phyloP scores from a whole-genome alignment of 2,113 vertebrate species.

The Picathartes gymnocephalus region DNA sequence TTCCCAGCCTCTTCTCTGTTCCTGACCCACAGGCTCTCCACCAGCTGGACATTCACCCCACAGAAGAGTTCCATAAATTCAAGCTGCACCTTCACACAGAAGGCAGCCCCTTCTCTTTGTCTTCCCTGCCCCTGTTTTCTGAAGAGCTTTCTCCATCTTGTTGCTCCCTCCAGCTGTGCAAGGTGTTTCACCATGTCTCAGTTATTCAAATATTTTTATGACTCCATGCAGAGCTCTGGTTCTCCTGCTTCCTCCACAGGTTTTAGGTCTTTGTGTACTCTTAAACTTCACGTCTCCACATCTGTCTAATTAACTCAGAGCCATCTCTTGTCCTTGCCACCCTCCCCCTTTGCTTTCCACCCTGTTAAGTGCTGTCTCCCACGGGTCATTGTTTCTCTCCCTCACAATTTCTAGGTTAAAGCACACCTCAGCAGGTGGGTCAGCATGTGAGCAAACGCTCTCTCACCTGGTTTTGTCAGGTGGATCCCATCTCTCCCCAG shows the following conservation, averaged over 20 bases:
- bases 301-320: not conserved
- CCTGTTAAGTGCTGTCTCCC: not conserved
- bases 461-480: not conserved
- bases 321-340: not conserved
- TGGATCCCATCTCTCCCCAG: not conserved
- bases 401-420: not conserved
- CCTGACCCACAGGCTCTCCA: not conserved
- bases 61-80: fast-evolving
- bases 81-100: not conserved
- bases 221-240: not conserved
- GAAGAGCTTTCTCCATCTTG: not conserved
- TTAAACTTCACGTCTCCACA: not conserved
- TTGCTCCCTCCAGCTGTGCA: not conserved
- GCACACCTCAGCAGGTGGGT: not conserved
- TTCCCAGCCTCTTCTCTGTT: not conserved
- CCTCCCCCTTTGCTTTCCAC: not conserved
- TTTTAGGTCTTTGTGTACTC: not conserved
- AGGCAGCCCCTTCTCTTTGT: not conserved
- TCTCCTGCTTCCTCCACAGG: not conserved
- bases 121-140: not conserved
- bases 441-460: not conserved
- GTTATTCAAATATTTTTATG: not conserved
- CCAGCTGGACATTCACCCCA: not conserved
- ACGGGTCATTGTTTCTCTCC: not conserved
- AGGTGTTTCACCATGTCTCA: not conserved